Conservation (phyloP, 2,888 invertebrate species). For the Habroteleia sp. region DNA sequence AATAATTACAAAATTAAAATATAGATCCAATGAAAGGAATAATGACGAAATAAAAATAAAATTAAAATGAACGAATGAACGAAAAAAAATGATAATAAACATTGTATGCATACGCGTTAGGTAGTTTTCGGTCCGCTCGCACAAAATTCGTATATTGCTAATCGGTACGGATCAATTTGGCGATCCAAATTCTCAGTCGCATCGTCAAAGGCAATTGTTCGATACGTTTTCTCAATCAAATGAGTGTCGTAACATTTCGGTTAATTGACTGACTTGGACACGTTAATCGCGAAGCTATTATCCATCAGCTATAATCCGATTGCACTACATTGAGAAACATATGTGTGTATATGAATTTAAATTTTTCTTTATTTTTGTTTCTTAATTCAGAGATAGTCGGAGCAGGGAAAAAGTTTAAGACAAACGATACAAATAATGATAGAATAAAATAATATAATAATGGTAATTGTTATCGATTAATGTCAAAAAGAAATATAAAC, state of each 20-base stretch:
- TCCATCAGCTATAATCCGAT: constrained; percentile 54
- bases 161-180: constrained; percentile 19
- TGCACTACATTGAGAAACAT: constrained; percentile 61
- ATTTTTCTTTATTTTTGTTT: constrained; percentile 11
- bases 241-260: constrained; percentile 48
- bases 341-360: constrained; percentile 44
- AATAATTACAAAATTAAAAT: constrained; percentile 36
- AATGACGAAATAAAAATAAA: constrained; percentile 4
- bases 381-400: constrained; percentile 19
- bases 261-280: constrained; percentile 56
- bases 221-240: constrained; percentile 47
- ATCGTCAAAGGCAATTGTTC: constrained; percentile 45
- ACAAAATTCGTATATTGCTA: constrained; percentile 16
- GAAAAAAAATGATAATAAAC: constrained; percentile 1
- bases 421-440: constrained; percentile 45
- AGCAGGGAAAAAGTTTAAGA: constrained; percentile 30
- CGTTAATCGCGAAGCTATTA: constrained; percentile 46
- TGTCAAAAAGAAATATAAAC: constrained; percentile 11
- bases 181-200: constrained; percentile 24
- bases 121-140: constrained; percentile 15
- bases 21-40: constrained; percentile 27
- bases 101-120: not conserved
- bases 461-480: constrained; percentile 26
- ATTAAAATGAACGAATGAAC: not conserved
- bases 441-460: constrained; percentile 37